Evolutionary conservation across 2,888 invertebrate species (phyloP).

Genomic region (Cheilosia impressa): DNA sequence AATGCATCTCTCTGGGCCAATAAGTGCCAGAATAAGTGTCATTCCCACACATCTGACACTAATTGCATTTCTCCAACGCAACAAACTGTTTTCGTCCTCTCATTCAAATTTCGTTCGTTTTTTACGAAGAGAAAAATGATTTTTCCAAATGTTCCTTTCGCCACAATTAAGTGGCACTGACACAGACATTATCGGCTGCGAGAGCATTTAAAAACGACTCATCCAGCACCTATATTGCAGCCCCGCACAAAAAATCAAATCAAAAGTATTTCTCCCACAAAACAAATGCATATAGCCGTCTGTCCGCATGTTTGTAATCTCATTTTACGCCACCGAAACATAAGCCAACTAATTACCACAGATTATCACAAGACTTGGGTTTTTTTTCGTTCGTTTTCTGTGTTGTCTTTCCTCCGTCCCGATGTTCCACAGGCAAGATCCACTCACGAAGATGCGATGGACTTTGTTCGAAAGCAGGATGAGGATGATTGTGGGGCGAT

Average conservation of each 20-base stretch:
- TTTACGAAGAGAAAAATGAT: slow-evolving; percentile 67
- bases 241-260: slow-evolving; percentile 36
- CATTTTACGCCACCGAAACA: slow-evolving; percentile 74
- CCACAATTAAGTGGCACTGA: slow-evolving; percentile 71
- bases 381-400: slow-evolving; percentile 11
- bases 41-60: slow-evolving; percentile 49
- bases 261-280: slow-evolving; percentile 42
- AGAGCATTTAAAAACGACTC: slow-evolving; percentile 16
- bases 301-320: slow-evolving; percentile 75
- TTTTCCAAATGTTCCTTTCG: slow-evolving; percentile 69
- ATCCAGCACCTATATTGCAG: slow-evolving; percentile 26
- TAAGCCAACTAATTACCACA: slow-evolving; percentile 76
- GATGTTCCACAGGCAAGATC: slow-evolving; percentile 18
- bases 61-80: slow-evolving; percentile 50
- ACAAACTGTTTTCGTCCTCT: slow-evolving; percentile 36
- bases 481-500: slow-evolving; percentile 58
- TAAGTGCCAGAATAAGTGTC: slow-evolving; percentile 46
- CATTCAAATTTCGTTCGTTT: slow-evolving; percentile 12
- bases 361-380: slow-evolving; percentile 66
- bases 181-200: slow-evolving; percentile 45
- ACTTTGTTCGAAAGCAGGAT: slow-evolving; percentile 55
- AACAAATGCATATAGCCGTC: slow-evolving; percentile 52
- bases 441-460: slow-evolving; percentile 34
- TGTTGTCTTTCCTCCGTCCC: slow-evolving; percentile 1
- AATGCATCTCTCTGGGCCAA: slow-evolving; percentile 27